These are phyloP conservation scores for Piaya cayana DNA, from an alignment of 2,113 vertebrate species.

Conservation along the genomic window DNA sequence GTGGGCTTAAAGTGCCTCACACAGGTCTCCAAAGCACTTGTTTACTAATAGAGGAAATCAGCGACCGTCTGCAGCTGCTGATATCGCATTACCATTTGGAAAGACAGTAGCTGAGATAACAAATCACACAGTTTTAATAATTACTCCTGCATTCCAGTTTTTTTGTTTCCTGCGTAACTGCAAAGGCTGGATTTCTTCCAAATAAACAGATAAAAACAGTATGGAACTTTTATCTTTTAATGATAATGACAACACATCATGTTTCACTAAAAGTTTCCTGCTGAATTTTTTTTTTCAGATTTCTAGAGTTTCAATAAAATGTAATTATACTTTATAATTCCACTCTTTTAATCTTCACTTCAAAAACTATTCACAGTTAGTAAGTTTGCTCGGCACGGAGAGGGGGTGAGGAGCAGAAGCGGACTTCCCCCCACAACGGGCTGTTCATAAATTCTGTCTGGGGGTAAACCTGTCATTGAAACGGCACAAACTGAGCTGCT, in stretches of 20 bases:
- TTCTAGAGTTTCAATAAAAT: conserved; percentile 84
- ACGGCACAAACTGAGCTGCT: conserved; percentile 74
- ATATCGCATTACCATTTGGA: conserved; percentile 87
- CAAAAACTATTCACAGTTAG: conserved; percentile 78
- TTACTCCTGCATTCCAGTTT: conserved; percentile 83
- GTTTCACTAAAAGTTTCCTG: conserved; percentile 83
- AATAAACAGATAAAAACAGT: conserved; percentile 89
- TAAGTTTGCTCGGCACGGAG: conserved; percentile 66
- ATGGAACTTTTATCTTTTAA: conserved; percentile 88
- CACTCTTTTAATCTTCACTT: conserved; percentile 82
- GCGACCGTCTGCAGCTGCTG: conserved; percentile 86
- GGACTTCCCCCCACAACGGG: conserved; percentile 48
- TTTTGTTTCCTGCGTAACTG: conserved; percentile 85
- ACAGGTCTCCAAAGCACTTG: conserved; percentile 89
- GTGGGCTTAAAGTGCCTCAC: conserved; percentile 87
- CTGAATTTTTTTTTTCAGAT: conserved; percentile 81
- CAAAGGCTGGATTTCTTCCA: conserved; percentile 84
- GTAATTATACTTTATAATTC: conserved; percentile 87
- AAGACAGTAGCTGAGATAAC: conserved; percentile 88
- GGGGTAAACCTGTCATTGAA: conserved; percentile 77
- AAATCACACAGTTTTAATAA: conserved; percentile 88
- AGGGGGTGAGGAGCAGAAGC: conserved; percentile 47
- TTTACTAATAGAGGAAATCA: conserved; percentile 87
- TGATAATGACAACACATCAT: conserved; percentile 86
- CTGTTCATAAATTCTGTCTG: conserved; percentile 63